These are phyloP conservation scores for Byasa hedistus DNA, from an alignment of 2,888 invertebrate genomes.

Conservation along the genomic window DNA sequence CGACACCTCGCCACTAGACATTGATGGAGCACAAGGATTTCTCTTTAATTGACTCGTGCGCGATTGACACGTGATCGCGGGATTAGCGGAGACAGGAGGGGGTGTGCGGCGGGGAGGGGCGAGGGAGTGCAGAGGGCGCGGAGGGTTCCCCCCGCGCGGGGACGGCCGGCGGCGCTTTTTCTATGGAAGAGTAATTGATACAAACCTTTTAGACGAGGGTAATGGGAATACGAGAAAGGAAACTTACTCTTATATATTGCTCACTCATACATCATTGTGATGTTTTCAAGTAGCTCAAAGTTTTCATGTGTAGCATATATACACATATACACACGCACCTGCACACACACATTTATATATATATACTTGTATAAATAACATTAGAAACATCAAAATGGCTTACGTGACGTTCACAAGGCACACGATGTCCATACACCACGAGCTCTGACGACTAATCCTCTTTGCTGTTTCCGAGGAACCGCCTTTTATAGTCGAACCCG, in stretches of 20 bases:
- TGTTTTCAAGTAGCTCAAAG: no score
- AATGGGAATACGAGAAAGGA: neutral
- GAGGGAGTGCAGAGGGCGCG: neutral
- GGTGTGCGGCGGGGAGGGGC: neutral
- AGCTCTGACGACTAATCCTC: no score
- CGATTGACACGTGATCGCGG: constrained; percentile 8
- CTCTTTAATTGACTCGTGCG: constrained; percentile 15
- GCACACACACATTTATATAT: no score
- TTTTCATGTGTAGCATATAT: no score
- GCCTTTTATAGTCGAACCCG: no score
- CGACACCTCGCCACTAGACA: neutral
- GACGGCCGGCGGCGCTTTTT: neutral
- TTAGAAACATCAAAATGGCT: no score
- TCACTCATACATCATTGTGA: no score
- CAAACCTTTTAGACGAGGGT: neutral
- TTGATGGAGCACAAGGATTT: constrained; percentile 13
- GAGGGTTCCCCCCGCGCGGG: neutral
- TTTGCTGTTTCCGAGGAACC: no score
- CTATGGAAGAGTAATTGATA: constrained; percentile 9
- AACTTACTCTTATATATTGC: neutral
- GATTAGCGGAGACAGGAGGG: neutral
- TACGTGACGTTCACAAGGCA: no score
- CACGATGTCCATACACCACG: no score
- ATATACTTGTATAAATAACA: no score
- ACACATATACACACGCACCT: no score